These are phyloP conservation scores for Coelopa frigida DNA, from an alignment of 1,140 invertebrate species.

Conservation along the genomic window DNA sequence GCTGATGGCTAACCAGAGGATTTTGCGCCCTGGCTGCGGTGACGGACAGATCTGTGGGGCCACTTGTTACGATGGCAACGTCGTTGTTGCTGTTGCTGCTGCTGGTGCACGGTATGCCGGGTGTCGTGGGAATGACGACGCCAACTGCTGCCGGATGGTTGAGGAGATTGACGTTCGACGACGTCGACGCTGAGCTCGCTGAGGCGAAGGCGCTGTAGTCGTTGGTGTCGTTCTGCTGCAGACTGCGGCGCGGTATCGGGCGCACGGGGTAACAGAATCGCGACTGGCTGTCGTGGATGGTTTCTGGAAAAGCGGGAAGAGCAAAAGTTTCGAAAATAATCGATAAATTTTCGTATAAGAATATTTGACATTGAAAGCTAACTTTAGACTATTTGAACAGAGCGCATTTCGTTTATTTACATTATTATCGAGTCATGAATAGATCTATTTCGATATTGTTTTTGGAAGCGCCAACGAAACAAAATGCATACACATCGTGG, in stretches of 20 bases:
- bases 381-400: neutral
- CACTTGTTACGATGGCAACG: neutral
- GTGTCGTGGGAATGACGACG: conserved; percentile 38
- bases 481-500: neutral
- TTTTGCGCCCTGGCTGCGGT: neutral
- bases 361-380: neutral
- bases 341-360: neutral
- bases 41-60: neutral
- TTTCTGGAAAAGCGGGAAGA: conserved; percentile 22
- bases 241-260: conserved; percentile 37
- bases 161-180: neutral
- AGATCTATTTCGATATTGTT: conserved; percentile 3
- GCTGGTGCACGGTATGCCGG: conserved; percentile 13
- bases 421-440: too few species aligned
- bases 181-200: conserved; percentile 1
- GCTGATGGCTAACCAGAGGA: neutral
- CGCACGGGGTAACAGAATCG: conserved; percentile 40
- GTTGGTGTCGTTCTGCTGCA: conserved; percentile 18
- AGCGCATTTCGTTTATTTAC: too few species aligned
- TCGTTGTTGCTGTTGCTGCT: conserved; percentile 1
- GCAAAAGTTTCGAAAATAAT: conserved; percentile 5
- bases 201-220: conserved; percentile 17
- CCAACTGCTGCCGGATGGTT: conserved; percentile 26
- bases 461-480: neutral
- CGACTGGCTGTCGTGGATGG: conserved; percentile 32